Conservation (phyloP, 2,113 vertebrate species). For the Ondatra zibethicus region DNA sequence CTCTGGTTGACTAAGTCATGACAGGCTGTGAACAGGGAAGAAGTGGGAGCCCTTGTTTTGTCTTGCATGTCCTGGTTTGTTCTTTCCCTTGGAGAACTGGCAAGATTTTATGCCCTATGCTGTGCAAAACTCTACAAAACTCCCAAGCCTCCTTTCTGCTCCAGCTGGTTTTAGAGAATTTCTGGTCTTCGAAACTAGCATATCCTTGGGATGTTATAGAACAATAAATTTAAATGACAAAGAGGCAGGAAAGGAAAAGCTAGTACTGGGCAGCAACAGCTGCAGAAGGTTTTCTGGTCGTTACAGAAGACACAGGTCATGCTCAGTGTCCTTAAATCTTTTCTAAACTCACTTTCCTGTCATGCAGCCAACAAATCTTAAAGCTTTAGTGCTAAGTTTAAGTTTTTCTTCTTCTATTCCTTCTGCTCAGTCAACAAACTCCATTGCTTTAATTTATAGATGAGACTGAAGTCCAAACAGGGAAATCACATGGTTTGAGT, state of each 20-base stretch:
- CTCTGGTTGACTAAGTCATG: background rate
- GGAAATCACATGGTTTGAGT: background rate
- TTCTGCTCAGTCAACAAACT: background rate
- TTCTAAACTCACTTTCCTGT: background rate
- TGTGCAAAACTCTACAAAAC: background rate
- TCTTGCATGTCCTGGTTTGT: background rate
- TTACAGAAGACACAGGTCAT: conserved; percentile 24
- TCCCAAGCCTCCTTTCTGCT: background rate
- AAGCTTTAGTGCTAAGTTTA: conserved; percentile 29
- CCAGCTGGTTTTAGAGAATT: background rate
- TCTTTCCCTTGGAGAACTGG: background rate
- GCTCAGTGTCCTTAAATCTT: background rate
- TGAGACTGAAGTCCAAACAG: background rate
- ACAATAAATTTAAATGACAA: conserved; percentile 47
- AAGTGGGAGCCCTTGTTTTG: background rate
- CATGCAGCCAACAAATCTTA: background rate
- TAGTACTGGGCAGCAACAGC: background rate
- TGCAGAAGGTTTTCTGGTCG: conserved; percentile 37
- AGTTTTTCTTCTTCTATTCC: background rate
- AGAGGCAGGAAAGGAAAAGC: background rate
- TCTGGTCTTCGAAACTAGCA: conserved; percentile 22
- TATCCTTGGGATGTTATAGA: conserved; percentile 20
- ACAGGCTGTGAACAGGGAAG: background rate
- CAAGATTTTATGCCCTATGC: background rate
- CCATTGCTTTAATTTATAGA: conserved; percentile 49